phyloP scores from a whole-genome alignment of 2,113 vertebrate genomes.

The Mustelus asterias region DNA sequence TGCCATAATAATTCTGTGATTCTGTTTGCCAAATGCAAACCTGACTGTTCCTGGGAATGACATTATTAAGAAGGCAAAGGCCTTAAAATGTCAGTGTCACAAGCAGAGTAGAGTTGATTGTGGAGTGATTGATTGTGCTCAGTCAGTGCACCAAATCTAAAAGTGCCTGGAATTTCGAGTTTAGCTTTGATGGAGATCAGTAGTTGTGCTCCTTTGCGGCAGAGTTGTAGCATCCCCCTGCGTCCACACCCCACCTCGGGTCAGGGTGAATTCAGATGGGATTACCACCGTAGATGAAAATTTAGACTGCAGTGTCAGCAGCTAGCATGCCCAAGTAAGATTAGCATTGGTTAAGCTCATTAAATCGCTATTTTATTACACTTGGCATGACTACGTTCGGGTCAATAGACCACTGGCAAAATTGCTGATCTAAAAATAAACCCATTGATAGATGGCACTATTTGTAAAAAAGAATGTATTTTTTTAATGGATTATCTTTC shows the following conservation, averaged over 20 bases:
- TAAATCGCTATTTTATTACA: not conserved
- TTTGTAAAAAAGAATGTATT: not conserved
- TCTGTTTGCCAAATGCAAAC: too few relatives aligned
- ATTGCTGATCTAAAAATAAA: not conserved
- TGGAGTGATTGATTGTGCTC: not conserved
- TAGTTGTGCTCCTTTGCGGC: not conserved
- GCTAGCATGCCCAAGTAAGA: not conserved
- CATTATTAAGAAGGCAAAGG: not conserved
- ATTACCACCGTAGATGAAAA: not conserved
- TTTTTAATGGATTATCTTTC: not conserved
- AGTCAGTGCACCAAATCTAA: not conserved
- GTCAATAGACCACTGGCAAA: not conserved
- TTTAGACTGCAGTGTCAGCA: not conserved
- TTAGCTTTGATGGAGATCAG: not conserved
- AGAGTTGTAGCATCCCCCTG: not conserved
- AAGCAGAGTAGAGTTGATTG: not conserved
- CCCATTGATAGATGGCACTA: too few relatives aligned
- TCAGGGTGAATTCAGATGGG: not conserved
- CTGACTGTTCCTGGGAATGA: too few relatives aligned
- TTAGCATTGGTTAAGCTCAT: not conserved
- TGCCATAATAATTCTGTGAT: too few relatives aligned
- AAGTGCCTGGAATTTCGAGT: not conserved
- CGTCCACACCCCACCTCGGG: too few relatives aligned
- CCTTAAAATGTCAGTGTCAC: not conserved
- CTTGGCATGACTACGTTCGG: not conserved